Conservation (phyloP, 2,888 invertebrate species). For the Noctua fimbriata region DNA sequence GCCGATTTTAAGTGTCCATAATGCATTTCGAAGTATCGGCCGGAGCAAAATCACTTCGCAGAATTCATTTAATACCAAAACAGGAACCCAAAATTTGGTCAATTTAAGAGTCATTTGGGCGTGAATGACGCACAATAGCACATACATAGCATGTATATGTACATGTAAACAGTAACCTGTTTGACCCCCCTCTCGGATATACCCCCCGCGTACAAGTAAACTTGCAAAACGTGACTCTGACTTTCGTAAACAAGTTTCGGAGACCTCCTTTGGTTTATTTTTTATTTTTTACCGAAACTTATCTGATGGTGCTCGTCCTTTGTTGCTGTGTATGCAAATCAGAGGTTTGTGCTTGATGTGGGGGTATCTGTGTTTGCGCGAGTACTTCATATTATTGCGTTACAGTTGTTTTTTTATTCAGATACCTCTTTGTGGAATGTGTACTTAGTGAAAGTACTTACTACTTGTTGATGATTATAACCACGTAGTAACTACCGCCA, state of each 20-base stretch:
- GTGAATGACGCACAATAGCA: conserved; percentile 62
- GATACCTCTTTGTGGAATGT: not conserved
- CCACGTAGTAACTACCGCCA: no score
- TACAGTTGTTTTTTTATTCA: not conserved
- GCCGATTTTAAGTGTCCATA: conserved; percentile 37
- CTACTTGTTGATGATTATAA: not conserved
- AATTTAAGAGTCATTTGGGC: conserved; percentile 64
- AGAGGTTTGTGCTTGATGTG: conserved; percentile 48
- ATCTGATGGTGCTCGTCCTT: conserved; percentile 68
- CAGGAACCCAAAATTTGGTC: conserved; percentile 56
- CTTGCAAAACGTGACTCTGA: conserved; percentile 72
- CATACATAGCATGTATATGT: conserved; percentile 36
- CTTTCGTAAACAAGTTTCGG: conserved; percentile 73
- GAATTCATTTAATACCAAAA: conserved; percentile 57
- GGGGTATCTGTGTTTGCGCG: conserved; percentile 19
- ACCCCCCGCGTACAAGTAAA: conserved; percentile 58
- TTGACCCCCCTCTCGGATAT: conserved; percentile 51
- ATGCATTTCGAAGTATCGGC: conserved; percentile 40
- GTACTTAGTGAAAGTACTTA: no score
- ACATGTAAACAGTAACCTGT: conserved; percentile 63
- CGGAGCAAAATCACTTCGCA: conserved; percentile 48
- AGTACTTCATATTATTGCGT: conserved; percentile 20
- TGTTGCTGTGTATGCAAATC: conserved; percentile 66
- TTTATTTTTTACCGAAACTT: conserved; percentile 62
- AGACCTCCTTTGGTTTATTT: conserved; percentile 63